Evolutionary conservation across 2,113 vertebrate genomes (phyloP).

Genomic region (Syngnathus scovelli): DNA sequence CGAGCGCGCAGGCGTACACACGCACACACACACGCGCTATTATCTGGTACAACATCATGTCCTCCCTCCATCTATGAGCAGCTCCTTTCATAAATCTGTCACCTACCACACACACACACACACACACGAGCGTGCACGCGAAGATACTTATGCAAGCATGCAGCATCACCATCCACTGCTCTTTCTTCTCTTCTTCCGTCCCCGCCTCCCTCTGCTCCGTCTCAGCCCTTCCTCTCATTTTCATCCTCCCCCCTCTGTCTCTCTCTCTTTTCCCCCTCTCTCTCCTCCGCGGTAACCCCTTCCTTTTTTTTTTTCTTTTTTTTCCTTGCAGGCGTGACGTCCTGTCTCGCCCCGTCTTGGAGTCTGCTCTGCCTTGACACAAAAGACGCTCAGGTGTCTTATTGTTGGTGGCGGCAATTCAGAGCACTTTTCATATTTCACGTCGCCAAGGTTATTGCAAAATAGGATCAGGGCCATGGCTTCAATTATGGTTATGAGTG

Average conservation of each 20-base stretch:
- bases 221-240: slow-evolving; percentile 56
- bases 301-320: slow-evolving; percentile 1
- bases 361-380: slow-evolving; percentile 21
- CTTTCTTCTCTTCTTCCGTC: slow-evolving; percentile 55
- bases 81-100: slow-evolving; percentile 65
- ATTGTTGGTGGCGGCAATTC: slow-evolving; percentile 10
- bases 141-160: slow-evolving; percentile 61
- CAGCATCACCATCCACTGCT: slow-evolving; percentile 57
- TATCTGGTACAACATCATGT: slow-evolving; percentile 56
- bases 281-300: slow-evolving; percentile 1
- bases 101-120: slow-evolving; percentile 44
- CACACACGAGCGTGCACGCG: slow-evolving; percentile 22
- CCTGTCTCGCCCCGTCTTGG: slow-evolving; percentile 53
- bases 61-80: slow-evolving; percentile 52
- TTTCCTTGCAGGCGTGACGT: slow-evolving; percentile 49
- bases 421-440: neutral
- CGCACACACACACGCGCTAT: slow-evolving; percentile 43
- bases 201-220: slow-evolving; percentile 51
- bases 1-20: slow-evolving; percentile 1
- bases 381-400: slow-evolving; percentile 35
- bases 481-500: no score
- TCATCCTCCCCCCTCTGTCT: slow-evolving; percentile 30
- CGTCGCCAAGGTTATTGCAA: neutral
- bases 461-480: neutral
- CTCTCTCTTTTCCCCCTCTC: slow-evolving; percentile 3